Base-by-base conservation (phyloP, 2,888 invertebrate genomes). In the Shargacucullia verbasci region DNA sequence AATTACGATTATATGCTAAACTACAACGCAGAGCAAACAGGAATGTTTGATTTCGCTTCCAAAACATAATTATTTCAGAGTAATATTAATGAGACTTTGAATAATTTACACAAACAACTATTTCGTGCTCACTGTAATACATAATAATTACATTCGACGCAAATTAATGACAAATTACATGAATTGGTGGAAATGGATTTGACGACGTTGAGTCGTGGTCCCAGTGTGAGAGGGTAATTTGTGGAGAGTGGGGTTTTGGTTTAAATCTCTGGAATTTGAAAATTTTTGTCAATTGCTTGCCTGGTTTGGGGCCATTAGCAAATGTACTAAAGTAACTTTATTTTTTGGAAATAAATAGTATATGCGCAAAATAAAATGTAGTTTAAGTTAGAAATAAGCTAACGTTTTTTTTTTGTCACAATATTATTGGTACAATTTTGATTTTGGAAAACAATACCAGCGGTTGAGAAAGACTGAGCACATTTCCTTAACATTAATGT, bases 81-180 rank as follows among this genome's bases (percentile, higher is more conserved):
- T 56, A 58, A 57, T 50, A 62, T 69, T 63, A 67, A 65, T 69
- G 60, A 63, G 62, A 35, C 54, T 54, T 59, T 65, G 53, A 71
- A 79, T 76, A 73, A 80, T 79, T 75, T 71, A 63, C 63, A 60
- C 59, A 68, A 76, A 77, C 68, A 71, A 76, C 73, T 78, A 76
- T 73, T 71, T 58, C 56, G 60, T 62, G 70, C 61, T 72, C 48
- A 66, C 66, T 54, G 56, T 69, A 55, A 75, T 67, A 67, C 65
- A 59, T 73, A 66, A 76, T 81, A 81, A 82, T 82, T 80, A 78
- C 78, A 81, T 79, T 79, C 67, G 49, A 58, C 62, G 64, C 71
- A 80, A 82, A 80, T 82, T 81, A 80, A 79, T 79, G 77, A 75
- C 76, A 80, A 80, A 79, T 80, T 79, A 81, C 72, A 62, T 70